Conservation (phyloP, 2,113 vertebrate species). For the Baryphthengus martii region DNA sequence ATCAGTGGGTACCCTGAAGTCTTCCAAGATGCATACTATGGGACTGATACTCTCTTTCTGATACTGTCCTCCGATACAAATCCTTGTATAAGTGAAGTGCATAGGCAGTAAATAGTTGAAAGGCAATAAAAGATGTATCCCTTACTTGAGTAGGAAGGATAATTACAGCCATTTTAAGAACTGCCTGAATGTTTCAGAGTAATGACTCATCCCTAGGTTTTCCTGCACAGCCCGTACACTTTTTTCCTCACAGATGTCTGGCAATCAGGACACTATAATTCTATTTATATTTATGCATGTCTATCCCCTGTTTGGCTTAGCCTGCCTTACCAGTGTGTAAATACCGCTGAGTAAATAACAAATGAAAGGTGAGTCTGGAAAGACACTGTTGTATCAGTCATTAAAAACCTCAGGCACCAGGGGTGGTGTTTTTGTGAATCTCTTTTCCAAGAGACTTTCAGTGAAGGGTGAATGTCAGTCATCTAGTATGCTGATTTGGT, state of each 20-base stretch:
- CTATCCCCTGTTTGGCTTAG: background rate
- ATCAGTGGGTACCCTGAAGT: background rate
- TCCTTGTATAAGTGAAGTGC: background rate
- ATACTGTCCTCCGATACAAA: background rate
- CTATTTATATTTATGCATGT: conserved; percentile 1
- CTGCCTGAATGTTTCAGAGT: background rate
- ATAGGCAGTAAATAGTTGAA: background rate
- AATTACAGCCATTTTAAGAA: conserved; percentile 37
- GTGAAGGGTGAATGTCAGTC: conserved; percentile 28
- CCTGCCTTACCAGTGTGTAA: conserved; percentile 27
- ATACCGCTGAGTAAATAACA: conserved; percentile 52
- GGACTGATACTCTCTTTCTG: background rate
- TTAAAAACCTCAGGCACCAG: background rate
- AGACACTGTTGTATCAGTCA: conserved; percentile 21
- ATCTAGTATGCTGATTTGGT: background rate
- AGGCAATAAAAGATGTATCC: background rate
- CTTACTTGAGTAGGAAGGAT: background rate
- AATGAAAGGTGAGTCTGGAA: conserved; percentile 43
- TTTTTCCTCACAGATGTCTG: background rate
- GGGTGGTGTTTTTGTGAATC: conserved; percentile 14
- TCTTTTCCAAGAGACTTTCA: conserved; percentile 3
- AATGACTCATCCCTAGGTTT: conserved; percentile 4
- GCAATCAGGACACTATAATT: background rate
- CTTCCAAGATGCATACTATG: background rate
- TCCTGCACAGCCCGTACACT: background rate